These are phyloP conservation scores for Varecia variegata DNA, from an alignment of 2,797 vertebrate genomes.

Conservation along the genomic window DNA sequence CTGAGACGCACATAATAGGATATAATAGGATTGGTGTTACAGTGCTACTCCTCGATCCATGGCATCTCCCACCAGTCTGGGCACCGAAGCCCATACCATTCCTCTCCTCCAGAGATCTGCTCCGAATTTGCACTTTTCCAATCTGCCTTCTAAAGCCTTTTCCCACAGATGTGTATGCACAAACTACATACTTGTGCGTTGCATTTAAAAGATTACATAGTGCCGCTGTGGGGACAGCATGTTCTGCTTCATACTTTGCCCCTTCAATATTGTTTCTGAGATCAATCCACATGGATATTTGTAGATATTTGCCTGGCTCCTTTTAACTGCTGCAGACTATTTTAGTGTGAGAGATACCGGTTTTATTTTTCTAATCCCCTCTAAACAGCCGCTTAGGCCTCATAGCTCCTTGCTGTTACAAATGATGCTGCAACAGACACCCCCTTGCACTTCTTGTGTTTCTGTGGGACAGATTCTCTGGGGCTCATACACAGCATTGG, in stretches of 20 bases:
- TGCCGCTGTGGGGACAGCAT: fast-evolving
- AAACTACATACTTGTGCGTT: neutral
- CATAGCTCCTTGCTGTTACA: neutral
- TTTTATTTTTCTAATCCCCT: neutral
- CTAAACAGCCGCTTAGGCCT: neutral
- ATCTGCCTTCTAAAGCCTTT: neutral
- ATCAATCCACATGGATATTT: neutral
- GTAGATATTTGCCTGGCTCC: neutral
- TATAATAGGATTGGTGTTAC: no score
- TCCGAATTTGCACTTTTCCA: neutral
- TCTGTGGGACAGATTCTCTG: neutral
- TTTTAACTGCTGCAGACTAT: neutral
- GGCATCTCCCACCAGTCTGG: neutral
- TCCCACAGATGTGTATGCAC: neutral
- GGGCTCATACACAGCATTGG: neutral
- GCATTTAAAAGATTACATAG: neutral
- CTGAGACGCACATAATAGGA: neutral
- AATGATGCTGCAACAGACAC: neutral
- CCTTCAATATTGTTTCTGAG: neutral
- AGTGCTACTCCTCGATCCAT: neutral
- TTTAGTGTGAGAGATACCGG: neutral
- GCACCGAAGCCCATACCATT: neutral
- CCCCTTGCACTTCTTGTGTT: neutral
- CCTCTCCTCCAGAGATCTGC: neutral
- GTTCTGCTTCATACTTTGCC: neutral